Conservation (phyloP, 2,797 vertebrate species). For the Dendrocincla fuliginosa region DNA sequence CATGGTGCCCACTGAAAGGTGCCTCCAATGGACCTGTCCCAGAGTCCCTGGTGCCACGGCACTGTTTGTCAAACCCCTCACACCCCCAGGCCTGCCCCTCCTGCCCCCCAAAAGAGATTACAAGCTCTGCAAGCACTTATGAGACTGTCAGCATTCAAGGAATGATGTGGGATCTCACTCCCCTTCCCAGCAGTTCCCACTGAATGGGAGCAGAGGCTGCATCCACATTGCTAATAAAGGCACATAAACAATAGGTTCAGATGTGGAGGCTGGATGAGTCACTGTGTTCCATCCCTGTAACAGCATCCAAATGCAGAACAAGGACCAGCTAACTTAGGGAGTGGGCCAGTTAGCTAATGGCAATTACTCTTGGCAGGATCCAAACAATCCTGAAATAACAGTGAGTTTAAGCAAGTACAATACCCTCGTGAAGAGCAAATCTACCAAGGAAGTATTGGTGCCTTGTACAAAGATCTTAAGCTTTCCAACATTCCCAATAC, state of each 20-base stretch:
- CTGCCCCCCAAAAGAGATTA: neutral
- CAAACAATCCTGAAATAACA: neutral
- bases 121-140: neutral
- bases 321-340: slow-evolving; percentile 23
- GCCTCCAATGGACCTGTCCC: neutral
- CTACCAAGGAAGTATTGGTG: neutral
- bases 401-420: neutral
- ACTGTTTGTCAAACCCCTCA: neutral
- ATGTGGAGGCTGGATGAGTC: slow-evolving; percentile 21
- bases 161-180: neutral
- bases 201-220: slow-evolving; percentile 12
- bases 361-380: slow-evolving; percentile 17
- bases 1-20: neutral
- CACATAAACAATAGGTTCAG: neutral
- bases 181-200: neutral
- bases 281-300: neutral
- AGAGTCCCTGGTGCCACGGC: fast-evolving
- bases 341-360: neutral
- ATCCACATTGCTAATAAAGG: neutral
- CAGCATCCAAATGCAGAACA: neutral
- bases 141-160: fast-evolving
- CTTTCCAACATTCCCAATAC: neutral
- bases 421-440: neutral
- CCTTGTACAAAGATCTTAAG: neutral
- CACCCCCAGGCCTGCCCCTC: neutral